Evolutionary conservation across 1,140 invertebrate species (phyloP), one percentile per base, ranked within the genome.

Genomic region (Papilio glaucus): DNA sequence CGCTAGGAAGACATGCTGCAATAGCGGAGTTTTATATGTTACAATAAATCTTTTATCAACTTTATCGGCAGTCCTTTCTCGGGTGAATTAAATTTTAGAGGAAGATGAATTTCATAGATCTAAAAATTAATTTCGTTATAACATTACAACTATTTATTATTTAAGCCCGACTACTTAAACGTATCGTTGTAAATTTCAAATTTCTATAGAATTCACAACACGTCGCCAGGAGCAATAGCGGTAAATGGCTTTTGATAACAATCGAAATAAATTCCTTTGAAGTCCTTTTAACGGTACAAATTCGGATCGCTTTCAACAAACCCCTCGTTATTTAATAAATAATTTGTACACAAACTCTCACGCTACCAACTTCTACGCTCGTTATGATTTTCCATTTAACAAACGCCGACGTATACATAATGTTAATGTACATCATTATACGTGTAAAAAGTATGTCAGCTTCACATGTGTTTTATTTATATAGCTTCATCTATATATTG

Each of bases 211-310:
- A 53, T 53, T 53, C 49, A 53, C 49, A 53, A 24, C 49, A 53
- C 49, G 49, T 53, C 49, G 49, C 49, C 49, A 24, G 9, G 21
- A 53, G 49, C 49, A 21, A 53, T 53, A 53, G 49, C 49, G 49
- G 18, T 53, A 53, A 53, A 53, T 53, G 21, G 49, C 49, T 53
- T 53, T 53, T 53, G 49, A 53, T 53, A 53, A 53, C 49, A 53
- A 53, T 53, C 49, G 49, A 53, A 53, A 53, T 53, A 53, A 53
- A 53, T 53, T 53, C 49, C 49, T 53, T 53, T 53, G 49, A 53
- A 53, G 49, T 53, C 49, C 49, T 53, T 49, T 53, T 53, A 53
- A 53, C 21, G 49, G 49, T 53, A 53, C 49, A 53, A 53, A 53
- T 53, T 53, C 49, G 49, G 18, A 53, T 53, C 49, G 49, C 49